Conservation (phyloP, 1,140 invertebrate species). For the Zaprionus gabonicus region DNA sequence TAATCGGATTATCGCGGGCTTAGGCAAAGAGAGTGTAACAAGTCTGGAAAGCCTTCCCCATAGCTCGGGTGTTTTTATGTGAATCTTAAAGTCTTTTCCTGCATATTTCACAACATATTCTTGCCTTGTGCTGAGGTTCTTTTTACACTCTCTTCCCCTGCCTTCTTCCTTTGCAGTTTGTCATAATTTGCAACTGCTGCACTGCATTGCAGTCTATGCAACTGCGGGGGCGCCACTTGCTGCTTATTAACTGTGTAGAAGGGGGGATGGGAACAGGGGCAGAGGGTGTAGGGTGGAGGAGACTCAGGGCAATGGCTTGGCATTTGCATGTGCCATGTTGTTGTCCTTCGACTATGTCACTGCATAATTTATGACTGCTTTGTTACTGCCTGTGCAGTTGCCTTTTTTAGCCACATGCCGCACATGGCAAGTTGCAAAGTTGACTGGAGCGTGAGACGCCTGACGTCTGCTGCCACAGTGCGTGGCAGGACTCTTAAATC, state of each 20-base stretch:
- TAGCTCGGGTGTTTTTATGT: neutral
- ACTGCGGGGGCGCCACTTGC: conserved; percentile 26
- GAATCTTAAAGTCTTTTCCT: neutral
- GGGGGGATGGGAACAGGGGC: conserved; percentile 20
- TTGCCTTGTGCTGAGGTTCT: neutral
- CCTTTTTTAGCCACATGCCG: conserved; percentile 31
- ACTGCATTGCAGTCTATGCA: conserved; percentile 41
- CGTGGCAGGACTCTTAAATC: conserved; percentile 62
- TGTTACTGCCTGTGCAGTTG: conserved; percentile 54
- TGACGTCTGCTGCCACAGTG: conserved; percentile 39
- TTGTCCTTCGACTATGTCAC: conserved; percentile 79
- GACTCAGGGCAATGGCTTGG: conserved; percentile 46
- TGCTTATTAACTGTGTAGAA: conserved; percentile 77
- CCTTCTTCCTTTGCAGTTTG: conserved; percentile 54
- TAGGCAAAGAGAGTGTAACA: neutral
- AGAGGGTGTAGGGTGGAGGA: neutral
- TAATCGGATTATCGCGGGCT: conserved; percentile 36
- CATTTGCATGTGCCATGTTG: conserved; percentile 61
- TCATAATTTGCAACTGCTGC: conserved; percentile 78
- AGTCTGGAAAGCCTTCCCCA: neutral
- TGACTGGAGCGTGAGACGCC: conserved; percentile 35
- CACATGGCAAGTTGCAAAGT: conserved; percentile 4
- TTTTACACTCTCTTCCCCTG: neutral
- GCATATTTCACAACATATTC: neutral
- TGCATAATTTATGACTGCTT: conserved; percentile 82